Evolutionary conservation across 2,113 vertebrate species (phyloP).

Genomic region (Hystrix cristata): DNA sequence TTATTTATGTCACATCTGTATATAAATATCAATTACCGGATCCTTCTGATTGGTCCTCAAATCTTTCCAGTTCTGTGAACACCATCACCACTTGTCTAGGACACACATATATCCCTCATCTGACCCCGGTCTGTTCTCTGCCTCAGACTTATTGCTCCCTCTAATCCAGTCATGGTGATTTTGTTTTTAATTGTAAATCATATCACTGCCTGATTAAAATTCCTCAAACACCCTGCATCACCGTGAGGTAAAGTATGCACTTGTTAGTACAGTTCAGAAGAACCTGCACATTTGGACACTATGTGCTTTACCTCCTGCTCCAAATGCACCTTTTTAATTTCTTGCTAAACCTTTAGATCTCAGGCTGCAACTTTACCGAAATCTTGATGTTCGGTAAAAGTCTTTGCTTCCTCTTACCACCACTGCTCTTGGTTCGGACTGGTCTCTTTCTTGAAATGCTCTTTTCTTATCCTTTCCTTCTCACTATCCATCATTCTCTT

Average conservation of each 20-base stretch:
- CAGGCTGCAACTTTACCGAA: neutral
- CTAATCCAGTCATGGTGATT: neutral
- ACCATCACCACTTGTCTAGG: neutral
- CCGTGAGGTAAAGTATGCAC: neutral
- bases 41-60: neutral
- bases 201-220: neutral
- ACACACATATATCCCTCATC: neutral
- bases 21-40: neutral
- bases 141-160: neutral
- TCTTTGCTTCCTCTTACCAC: neutral
- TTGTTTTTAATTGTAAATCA: conserved; percentile 6
- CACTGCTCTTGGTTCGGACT: neutral
- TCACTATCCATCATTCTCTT: neutral
- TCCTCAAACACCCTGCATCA: neutral
- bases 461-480: neutral
- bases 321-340: neutral
- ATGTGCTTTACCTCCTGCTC: neutral
- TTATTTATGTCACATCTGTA: neutral
- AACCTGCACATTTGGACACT: neutral
- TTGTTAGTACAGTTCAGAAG: neutral
- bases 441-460: neutral
- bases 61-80: neutral
- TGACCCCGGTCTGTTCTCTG: neutral
- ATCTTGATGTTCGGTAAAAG: neutral
- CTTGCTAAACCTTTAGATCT: neutral